These are phyloP conservation scores for Drosophila bocqueti DNA, from an alignment of 1,140 invertebrate species.

Conservation along the genomic window DNA sequence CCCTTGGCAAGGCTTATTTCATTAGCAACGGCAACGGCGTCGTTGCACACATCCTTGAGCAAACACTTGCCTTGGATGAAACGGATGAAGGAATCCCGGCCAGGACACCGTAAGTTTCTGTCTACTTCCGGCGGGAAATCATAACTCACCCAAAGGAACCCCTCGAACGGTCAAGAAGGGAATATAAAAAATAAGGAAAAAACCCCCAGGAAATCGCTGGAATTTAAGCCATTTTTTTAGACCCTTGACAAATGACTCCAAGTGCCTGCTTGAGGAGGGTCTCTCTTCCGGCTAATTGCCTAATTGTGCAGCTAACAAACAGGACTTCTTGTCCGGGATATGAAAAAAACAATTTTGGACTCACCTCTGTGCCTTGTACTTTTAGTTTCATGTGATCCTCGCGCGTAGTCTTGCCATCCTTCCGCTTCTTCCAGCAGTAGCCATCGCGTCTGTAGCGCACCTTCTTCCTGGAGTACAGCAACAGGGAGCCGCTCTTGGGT, in stretches of 20 bases:
- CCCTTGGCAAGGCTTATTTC: slow-evolving; percentile 82
- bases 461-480: slow-evolving; percentile 98
- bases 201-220: slow-evolving; percentile 9
- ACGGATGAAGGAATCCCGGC: slow-evolving; percentile 7
- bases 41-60: slow-evolving; percentile 41
- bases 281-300: slow-evolving; percentile 64
- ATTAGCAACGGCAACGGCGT: slow-evolving; percentile 67
- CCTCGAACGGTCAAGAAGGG: slow-evolving; percentile 27
- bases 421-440: slow-evolving; percentile 99
- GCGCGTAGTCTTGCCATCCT: slow-evolving; percentile 98
- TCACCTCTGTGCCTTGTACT: slow-evolving; percentile 97
- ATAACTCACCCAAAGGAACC: slow-evolving; percentile 69
- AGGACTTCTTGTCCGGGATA: neutral
- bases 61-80: slow-evolving; percentile 55
- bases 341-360: slow-evolving; percentile 40
- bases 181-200: neutral
- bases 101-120: slow-evolving; percentile 53
- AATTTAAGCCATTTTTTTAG: slow-evolving; percentile 22
- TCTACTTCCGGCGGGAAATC: slow-evolving; percentile 84
- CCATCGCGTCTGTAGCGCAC: slow-evolving; percentile 98
- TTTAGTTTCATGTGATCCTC: slow-evolving; percentile 99
- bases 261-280: slow-evolving; percentile 11
- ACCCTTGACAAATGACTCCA: slow-evolving; percentile 50
- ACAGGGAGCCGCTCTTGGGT: slow-evolving; percentile 98
- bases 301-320: slow-evolving; percentile 70